Conservation (phyloP, 64 coral and sea anemone species). For the Pocillopora damicornis region DNA sequence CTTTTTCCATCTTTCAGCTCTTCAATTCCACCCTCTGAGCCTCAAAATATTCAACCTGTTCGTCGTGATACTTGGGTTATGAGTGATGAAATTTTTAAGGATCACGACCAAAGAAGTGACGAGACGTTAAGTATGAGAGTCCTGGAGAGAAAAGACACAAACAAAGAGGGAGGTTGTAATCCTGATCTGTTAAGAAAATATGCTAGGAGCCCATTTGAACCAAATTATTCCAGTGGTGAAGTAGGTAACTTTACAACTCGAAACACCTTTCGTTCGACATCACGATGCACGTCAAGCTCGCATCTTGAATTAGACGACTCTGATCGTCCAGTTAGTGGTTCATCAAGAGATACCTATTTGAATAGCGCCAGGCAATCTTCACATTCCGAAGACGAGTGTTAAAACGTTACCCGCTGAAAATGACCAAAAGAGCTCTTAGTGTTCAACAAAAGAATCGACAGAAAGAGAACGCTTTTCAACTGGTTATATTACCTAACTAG, state of each 20-base stretch:
- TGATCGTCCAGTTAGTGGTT: background rate
- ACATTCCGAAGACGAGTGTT: background rate
- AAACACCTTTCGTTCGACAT: background rate
- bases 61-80: background rate
- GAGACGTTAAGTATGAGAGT: conserved; percentile 20
- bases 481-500: no score
- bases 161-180: background rate
- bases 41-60: background rate
- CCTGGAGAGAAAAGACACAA: background rate
- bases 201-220: background rate
- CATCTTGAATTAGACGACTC: background rate
- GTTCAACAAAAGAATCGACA: no score
- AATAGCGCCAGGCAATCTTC: background rate
- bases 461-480: no score
- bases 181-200: background rate
- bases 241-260: background rate
- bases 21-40: background rate
- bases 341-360: background rate
- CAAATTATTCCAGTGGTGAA: background rate
- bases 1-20: background rate
- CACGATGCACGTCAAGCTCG: no score
- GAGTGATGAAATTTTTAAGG: background rate
- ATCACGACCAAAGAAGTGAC: background rate
- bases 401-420: background rate
- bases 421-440: no score